Evolutionary conservation across 2,888 invertebrate species (phyloP).

Genomic region (Rhamphomyia laevipes): DNA sequence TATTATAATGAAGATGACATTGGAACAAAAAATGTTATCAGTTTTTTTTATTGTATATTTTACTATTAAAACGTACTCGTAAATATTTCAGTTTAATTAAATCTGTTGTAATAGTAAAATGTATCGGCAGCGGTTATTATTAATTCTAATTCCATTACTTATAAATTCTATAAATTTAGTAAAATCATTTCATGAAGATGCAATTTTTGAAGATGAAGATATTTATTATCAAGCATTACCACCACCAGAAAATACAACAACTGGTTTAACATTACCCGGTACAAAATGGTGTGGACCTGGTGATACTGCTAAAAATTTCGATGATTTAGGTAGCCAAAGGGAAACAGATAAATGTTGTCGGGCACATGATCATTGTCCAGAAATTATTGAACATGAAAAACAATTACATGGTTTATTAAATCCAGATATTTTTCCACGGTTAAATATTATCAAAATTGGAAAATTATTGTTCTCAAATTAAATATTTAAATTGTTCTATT

Average conservation of each 20-base stretch:
- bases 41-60: too few species aligned
- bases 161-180: conserved; percentile 2
- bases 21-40: too few species aligned
- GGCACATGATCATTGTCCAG: conserved; percentile 54
- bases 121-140: too few species aligned
- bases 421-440: conserved; percentile 34
- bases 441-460: conserved; percentile 9
- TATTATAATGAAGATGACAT: too few species aligned
- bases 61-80: too few species aligned
- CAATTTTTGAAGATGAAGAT: conserved; percentile 35
- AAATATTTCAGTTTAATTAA: too few species aligned
- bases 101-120: too few species aligned
- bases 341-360: conserved; percentile 79
- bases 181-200: conserved; percentile 24
- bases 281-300: conserved; percentile 92
- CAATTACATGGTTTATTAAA: conserved; percentile 27
- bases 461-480: background rate
- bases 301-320: conserved; percentile 61
- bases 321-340: conserved; percentile 69
- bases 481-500: background rate
- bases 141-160: too few species aligned
- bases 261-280: conserved; percentile 44
- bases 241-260: conserved; percentile 18
- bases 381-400: conserved; percentile 27
- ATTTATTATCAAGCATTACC: conserved; percentile 31